A percentile compares a stretch with the other conserved stretches of the same genome.
phyloP scores from a whole-genome alignment of 2,888 invertebrate species.

The Eupithecia dodoneata region DNA sequence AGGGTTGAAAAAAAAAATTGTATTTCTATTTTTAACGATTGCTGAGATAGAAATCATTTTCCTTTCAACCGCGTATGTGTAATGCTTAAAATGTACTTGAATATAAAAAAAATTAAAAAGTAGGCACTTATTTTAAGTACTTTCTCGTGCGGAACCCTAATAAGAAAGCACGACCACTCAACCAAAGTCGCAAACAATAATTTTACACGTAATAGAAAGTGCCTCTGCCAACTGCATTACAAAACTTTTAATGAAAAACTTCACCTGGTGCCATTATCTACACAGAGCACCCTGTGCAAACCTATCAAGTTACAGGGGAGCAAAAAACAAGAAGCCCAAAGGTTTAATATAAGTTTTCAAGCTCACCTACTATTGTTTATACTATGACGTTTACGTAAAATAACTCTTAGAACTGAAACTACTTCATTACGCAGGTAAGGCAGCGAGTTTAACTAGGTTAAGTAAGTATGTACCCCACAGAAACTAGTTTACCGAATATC shows the following conservation, averaged over 20 bases:
- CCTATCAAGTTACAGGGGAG: slow-evolving; percentile 35
- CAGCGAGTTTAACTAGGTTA: not conserved
- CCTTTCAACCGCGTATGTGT: no score
- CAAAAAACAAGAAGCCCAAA: slow-evolving; percentile 37
- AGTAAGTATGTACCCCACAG: not conserved
- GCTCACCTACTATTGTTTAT: slow-evolving; percentile 17
- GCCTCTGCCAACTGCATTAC: not conserved
- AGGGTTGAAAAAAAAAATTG: no score
- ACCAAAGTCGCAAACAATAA: not conserved
- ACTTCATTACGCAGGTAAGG: not conserved
- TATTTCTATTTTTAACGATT: no score
- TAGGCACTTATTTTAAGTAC: not conserved
- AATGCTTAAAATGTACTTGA: no score
- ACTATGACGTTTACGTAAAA: not conserved
- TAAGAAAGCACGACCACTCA: not conserved
- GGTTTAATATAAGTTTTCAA: slow-evolving; percentile 45
- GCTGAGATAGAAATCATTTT: no score
- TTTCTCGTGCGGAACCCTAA: not conserved
- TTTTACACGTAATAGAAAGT: not conserved
- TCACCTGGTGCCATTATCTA: slow-evolving; percentile 16
- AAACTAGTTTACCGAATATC: not conserved
- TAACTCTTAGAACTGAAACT: slow-evolving; percentile 24
- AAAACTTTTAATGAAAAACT: slow-evolving; percentile 30
- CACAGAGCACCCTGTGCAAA: slow-evolving; percentile 25
- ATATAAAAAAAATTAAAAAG: no score